Evolutionary conservation across 2,797 vertebrate species (phyloP).

Genomic region (Spinibarbus caldwelli): DNA sequence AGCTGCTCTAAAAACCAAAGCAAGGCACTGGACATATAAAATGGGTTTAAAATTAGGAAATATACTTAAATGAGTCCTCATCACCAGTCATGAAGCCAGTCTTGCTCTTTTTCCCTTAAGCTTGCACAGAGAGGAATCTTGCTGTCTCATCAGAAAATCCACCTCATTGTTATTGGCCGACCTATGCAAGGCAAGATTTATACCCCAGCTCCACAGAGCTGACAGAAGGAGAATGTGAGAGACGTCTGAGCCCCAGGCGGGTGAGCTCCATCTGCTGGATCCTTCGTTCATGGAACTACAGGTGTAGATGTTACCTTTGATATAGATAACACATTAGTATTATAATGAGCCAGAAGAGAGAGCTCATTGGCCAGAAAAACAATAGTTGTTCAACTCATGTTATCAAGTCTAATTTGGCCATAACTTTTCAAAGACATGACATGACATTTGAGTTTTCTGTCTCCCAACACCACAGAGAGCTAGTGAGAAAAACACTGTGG

Average conservation of each 20-base stretch:
- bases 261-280: constrained; percentile 57
- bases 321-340: not conserved
- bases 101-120: constrained; percentile 9
- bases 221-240: constrained; percentile 41
- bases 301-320: not conserved
- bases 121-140: constrained; percentile 18
- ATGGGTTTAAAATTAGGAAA: not conserved
- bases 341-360: not conserved
- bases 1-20: constrained; percentile 13
- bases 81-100: constrained; percentile 6
- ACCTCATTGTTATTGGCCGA: constrained; percentile 51
- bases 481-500: constrained; percentile 31
- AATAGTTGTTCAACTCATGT: not conserved
- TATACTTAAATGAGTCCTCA: not conserved
- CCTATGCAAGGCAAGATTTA: constrained; percentile 57
- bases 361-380: not conserved
- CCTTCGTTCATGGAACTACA: not conserved
- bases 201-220: constrained; percentile 41
- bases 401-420: not conserved
- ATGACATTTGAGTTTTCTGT: constrained; percentile 27
- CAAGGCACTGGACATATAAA: constrained; percentile 17
- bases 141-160: constrained; percentile 54
- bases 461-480: constrained; percentile 46
- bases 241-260: constrained; percentile 20
- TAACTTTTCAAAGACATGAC: constrained; percentile 11